These are phyloP conservation scores for Limnephilus marmoratus DNA, from an alignment of 2,888 invertebrate species.

Conservation along the genomic window DNA sequence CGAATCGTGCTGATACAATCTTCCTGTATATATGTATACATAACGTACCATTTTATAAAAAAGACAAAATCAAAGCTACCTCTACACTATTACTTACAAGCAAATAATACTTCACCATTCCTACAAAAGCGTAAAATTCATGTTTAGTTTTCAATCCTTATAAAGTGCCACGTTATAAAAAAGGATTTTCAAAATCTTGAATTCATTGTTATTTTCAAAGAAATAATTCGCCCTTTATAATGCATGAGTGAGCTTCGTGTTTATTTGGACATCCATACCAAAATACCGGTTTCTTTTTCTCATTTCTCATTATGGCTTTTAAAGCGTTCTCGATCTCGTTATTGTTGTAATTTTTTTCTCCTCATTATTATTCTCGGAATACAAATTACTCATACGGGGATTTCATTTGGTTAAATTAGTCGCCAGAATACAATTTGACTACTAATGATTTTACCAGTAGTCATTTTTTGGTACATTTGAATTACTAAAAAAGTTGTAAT, in stretches of 20 bases:
- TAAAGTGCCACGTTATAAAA: neutral
- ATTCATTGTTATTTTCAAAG: neutral
- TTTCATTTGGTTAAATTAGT: neutral
- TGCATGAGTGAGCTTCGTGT: neutral
- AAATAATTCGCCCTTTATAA: neutral
- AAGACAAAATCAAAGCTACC: neutral
- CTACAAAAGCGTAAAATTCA: neutral
- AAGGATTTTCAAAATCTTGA: neutral
- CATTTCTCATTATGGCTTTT: neutral
- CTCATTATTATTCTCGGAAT: neutral
- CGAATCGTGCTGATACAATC: neutral
- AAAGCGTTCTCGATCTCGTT: neutral
- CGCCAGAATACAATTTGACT: neutral
- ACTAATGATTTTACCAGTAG: neutral
- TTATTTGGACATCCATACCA: no score
- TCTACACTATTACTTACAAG: neutral
- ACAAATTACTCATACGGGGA: neutral
- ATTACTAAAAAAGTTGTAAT: neutral
- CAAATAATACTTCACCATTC: neutral
- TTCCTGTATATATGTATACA: neutral
- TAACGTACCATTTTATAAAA: neutral
- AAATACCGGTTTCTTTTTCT: no score
- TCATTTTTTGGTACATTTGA: neutral
- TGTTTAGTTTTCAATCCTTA: neutral
- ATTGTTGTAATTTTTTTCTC: neutral